Evolutionary conservation across 2,888 invertebrate species (phyloP).

Genomic region (Clitarchus hookeri): DNA sequence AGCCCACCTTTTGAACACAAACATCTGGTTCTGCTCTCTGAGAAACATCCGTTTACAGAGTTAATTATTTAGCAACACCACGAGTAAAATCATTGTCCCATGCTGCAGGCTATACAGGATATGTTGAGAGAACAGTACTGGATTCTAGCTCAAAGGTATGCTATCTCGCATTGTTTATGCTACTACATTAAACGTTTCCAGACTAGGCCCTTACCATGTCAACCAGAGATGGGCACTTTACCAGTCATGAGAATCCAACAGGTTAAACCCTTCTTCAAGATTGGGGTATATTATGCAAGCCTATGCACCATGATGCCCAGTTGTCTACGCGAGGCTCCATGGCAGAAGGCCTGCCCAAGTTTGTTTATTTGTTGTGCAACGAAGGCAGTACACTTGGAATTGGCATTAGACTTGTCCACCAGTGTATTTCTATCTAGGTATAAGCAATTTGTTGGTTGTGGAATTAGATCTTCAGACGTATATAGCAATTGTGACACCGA

Average conservation of each 20-base stretch:
- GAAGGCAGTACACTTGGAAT: constrained; percentile 43
- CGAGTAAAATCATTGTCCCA: not conserved
- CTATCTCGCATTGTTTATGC: not conserved
- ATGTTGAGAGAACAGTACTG: not conserved
- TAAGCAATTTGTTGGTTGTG: constrained; percentile 41
- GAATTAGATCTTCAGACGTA: constrained; percentile 17
- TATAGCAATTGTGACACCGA: too few species aligned
- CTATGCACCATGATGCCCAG: constrained; percentile 31
- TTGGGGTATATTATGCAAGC: not conserved
- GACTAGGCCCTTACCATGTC: not conserved
- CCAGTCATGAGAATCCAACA: not conserved
- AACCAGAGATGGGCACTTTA: constrained; percentile 10
- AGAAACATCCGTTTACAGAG: too few species aligned
- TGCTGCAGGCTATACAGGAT: not conserved
- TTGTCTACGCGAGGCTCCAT: constrained; percentile 36
- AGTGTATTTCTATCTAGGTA: constrained; percentile 43
- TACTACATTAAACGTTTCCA: not conserved
- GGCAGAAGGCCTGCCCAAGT: constrained; percentile 42
- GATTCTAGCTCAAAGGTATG: not conserved
- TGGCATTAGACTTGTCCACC: constrained; percentile 42
- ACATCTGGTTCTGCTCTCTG: not conserved
- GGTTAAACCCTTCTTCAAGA: not conserved
- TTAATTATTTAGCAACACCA: too few species aligned
- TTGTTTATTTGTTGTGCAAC: constrained; percentile 41
- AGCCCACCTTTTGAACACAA: not conserved